These are phyloP conservation scores for Invenusta paracnida DNA, from an alignment of 2,888 invertebrate species.

Conservation along the genomic window DNA sequence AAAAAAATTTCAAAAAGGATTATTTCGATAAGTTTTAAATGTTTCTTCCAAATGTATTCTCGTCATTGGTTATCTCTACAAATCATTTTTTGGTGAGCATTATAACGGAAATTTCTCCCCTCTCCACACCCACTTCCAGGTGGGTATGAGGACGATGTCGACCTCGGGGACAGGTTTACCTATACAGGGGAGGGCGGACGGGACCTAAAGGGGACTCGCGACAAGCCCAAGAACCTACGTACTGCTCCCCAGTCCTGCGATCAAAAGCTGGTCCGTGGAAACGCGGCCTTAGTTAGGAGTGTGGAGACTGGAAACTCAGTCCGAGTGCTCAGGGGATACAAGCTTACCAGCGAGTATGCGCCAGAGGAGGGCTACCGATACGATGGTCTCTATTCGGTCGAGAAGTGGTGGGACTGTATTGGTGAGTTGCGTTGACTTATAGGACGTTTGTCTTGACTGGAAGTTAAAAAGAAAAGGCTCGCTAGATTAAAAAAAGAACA, in stretches of 20 bases:
- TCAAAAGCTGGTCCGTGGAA: slow-evolving; percentile 58
- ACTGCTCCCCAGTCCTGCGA: slow-evolving; percentile 61
- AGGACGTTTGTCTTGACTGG: too few relatives aligned
- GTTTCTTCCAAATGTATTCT: too few relatives aligned
- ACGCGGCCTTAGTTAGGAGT: slow-evolving; percentile 57
- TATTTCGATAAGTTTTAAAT: too few relatives aligned
- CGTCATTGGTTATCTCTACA: too few relatives aligned
- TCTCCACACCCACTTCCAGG: slow-evolving; percentile 48
- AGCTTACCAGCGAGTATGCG: slow-evolving; percentile 58
- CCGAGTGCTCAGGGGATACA: slow-evolving; percentile 61
- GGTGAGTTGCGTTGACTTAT: too few relatives aligned
- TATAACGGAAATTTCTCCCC: too few relatives aligned
- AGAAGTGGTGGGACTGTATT: slow-evolving; percentile 56
- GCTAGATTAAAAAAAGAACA: too few relatives aligned
- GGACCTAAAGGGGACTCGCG: slow-evolving; percentile 59
- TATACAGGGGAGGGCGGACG: slow-evolving; percentile 62
- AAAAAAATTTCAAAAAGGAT: too few relatives aligned
- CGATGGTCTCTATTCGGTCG: slow-evolving; percentile 58
- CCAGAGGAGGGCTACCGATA: slow-evolving; percentile 59
- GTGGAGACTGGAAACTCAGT: slow-evolving; percentile 57
- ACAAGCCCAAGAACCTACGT: slow-evolving; percentile 61
- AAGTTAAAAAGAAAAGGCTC: too few relatives aligned
- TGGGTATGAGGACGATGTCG: slow-evolving; percentile 61
- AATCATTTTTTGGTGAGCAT: too few relatives aligned
- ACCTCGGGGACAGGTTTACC: slow-evolving; percentile 60